Percentiles rank a stretch among this genome's conserved stretches.
phyloP scores from a whole-genome alignment of 2,797 vertebrate genomes.

The Presbytis comata region DNA sequence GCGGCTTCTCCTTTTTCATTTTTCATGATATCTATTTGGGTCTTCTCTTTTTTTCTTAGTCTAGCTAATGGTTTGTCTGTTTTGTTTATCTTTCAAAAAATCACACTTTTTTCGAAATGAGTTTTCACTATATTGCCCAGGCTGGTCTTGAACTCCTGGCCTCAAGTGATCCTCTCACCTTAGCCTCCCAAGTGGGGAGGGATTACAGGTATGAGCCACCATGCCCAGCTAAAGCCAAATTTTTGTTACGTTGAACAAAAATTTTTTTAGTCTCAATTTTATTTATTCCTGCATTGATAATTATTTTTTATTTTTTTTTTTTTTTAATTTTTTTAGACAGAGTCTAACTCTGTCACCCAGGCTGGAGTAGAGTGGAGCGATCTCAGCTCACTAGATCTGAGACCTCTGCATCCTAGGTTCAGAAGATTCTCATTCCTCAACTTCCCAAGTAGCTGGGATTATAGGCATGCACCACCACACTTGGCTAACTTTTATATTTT shows the following conservation, averaged over 20 bases:
- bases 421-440: background rate
- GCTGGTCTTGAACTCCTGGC: background rate
- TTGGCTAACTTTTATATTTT: background rate
- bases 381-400: background rate
- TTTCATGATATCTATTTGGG: background rate
- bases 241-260: background rate
- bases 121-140: background rate
- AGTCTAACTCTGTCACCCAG: background rate
- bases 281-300: background rate
- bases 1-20: background rate
- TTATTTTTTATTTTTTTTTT: background rate
- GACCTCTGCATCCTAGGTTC: background rate
- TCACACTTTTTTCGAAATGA: background rate
- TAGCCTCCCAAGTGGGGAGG: background rate
- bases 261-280: background rate
- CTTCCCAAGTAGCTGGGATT: background rate
- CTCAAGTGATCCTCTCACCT: background rate
- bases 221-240: background rate
- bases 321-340: background rate
- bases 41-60: background rate
- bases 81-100: background rate
- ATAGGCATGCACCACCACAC: rapidly evolving
- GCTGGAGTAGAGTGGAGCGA: rapidly evolving
- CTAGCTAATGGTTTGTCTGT: background rate
- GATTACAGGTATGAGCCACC: background rate